Base-by-base conservation (phyloP, 2,797 vertebrate genomes). In the Etheostoma nigrum region DNA sequence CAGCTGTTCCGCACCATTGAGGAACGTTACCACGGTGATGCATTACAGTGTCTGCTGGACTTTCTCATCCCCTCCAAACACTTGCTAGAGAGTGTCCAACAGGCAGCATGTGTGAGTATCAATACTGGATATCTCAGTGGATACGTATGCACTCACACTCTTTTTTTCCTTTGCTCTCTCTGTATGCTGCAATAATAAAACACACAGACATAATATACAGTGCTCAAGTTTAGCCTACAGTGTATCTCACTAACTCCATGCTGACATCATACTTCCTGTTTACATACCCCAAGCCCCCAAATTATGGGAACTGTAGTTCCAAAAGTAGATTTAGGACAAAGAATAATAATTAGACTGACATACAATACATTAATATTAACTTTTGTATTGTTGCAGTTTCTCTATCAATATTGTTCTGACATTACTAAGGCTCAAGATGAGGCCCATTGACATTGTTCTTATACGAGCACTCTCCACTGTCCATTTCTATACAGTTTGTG, bases 31-130 rank as follows among this genome's bases (percentile, higher is more conserved):
- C 93, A 63, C 1, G 97, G 97, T 0, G 98, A 99, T 6, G 96
- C 97, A 1, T 93, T 99, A 64, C 95, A 95, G 86, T 98, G 97
- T 86, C 93, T 98, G 64, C 93, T 99, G 82, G 96, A 97, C 91
- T 99, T 98, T 93, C 96, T 99, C 79, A 96, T 98, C 87, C 98
- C 98, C 0, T 94, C 96, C 92, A 98, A 98, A 91, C 97, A 97
- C 72, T 94, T 99, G 78, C 95, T 98, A 78, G 97, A 99, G 85
- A 97, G 95, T 40, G 93, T 98, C 65, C 96, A 97, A 15, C 97
- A 97, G 85, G 96, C 96, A 0, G 97, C 98, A 73, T 99, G 98
- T 0, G 98, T 99, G 93, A 98, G 98, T 95, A 9, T 54, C 14
- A 51, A 67, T 19, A 30, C 30, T 30, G 30, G 5, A 23, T 27